phyloP scores from a whole-genome alignment of 1,140 invertebrate species.

The Phenacoccus solenopsis region DNA sequence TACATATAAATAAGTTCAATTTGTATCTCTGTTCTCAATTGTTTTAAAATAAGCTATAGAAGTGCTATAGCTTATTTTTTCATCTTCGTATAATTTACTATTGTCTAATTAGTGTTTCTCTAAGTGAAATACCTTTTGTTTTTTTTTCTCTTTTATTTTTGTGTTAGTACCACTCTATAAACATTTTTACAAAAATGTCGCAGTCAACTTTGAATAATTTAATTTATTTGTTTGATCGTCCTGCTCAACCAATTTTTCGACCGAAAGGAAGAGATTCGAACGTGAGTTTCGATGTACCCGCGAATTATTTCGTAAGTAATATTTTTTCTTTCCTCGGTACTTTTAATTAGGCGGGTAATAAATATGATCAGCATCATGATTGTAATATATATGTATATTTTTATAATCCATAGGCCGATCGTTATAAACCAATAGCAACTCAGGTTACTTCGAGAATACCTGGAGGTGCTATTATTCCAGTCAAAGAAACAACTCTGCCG shows the following conservation, averaged over 20 bases:
- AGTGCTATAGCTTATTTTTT: no score
- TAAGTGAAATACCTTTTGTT: no score
- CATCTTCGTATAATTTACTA: no score
- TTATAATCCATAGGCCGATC: slow-evolving; percentile 40
- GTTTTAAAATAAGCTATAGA: no score
- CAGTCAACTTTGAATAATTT: background rate
- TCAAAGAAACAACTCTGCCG: slow-evolving; percentile 51
- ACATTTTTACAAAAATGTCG: no score
- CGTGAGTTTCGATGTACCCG: background rate
- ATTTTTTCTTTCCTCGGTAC: no score
- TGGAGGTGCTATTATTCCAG: slow-evolving; percentile 36
- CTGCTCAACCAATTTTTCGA: background rate
- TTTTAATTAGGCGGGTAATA: background rate
- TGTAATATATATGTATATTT: background rate
- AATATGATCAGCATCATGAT: background rate
- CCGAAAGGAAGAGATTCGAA: background rate
- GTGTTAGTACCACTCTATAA: no score
- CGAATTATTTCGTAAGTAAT: background rate
- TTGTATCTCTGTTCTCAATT: no score
- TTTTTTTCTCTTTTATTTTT: no score
- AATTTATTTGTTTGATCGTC: background rate
- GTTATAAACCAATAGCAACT: slow-evolving; percentile 24
- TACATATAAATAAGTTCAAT: no score
- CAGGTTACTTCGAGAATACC: slow-evolving; percentile 23
- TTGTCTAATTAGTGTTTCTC: no score